Evolutionary conservation across 30 jellyfish, hydroid and myxozoan genomes (phyloP), one percentile per base, ranked within the genome.

Genomic region (Haliclystus octoradiatus): DNA sequence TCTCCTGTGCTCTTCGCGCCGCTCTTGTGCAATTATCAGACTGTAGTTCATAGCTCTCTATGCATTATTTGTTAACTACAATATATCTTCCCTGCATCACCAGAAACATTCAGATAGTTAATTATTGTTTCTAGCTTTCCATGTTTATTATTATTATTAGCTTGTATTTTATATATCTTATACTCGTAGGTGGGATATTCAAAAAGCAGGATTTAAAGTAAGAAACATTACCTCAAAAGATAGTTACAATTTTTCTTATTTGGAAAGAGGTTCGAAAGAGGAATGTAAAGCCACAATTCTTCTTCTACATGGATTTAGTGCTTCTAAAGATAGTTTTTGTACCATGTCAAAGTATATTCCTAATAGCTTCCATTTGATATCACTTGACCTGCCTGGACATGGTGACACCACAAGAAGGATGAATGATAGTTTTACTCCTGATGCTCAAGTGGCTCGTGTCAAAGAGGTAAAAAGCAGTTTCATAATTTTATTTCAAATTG

Each of bases 371-470:
- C 95, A 84, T 62, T 49, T 84, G 19, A 63, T 84, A 35, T 83
- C 93, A 27, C 68, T 77, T 23, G 95, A 84, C 66, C 51, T 84
- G 63, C 95, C 95, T 1, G 95, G 95, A 14, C 95, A 84, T 49
- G 95, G 95, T 7, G 81, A 71, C 26, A 84, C 92, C 19, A 35
- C 88, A 15, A 47, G 80, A 35, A 76, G 65, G 52, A 80, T 66
- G 30, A 72, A 72, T 25, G 95, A 84, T 27, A 83, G 69, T n/a
- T 28, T 76, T 61, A 33, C 71, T 2, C 53, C 77, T 26, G 67
- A 26, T 28, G 83, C 67, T 2, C 34, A 29, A 3, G 77, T 40
- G 14, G 19, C 9, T 5, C 9, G 57, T 5, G 19, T 40, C 19
- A 40, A 40, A 40, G 57, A 40, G 82, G 82, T 71, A 22, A 15